phyloP scores from a whole-genome alignment of 2,888 invertebrate species.

The Branchinecta sandiegonensis region DNA sequence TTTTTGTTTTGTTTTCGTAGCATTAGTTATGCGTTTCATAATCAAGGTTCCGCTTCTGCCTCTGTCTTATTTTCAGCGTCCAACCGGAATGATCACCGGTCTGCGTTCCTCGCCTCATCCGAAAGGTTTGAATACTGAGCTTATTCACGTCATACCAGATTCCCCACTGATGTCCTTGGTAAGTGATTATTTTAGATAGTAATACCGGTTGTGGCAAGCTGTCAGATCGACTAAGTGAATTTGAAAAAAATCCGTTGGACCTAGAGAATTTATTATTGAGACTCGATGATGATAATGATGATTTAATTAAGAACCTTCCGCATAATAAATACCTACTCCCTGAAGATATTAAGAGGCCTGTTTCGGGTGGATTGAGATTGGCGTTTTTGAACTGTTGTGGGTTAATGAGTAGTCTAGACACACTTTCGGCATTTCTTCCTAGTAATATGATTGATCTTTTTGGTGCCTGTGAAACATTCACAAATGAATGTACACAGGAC shows the following conservation, averaged over 20 bases:
- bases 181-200: neutral
- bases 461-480: neutral
- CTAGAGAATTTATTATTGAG: neutral
- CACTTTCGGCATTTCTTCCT: neutral
- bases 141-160: too few species aligned
- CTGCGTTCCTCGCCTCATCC: too few species aligned
- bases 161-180: too few species aligned
- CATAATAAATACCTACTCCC: neutral
- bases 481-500: neutral
- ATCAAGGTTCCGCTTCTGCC: too few species aligned
- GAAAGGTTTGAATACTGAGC: too few species aligned
- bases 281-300: neutral
- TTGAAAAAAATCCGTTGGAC: constrained; percentile 7
- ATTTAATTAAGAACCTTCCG: neutral
- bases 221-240: neutral
- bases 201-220: neutral
- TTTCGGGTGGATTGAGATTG: constrained; percentile 1
- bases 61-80: too few species aligned
- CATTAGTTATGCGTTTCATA: too few species aligned
- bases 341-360: neutral
- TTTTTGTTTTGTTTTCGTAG: too few species aligned
- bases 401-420: neutral
- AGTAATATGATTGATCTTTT: neutral
- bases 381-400: neutral
- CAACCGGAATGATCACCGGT: too few species aligned